phyloP scores from a whole-genome alignment of 2,113 vertebrate genomes.

The Muntiacus muntjak region DNA sequence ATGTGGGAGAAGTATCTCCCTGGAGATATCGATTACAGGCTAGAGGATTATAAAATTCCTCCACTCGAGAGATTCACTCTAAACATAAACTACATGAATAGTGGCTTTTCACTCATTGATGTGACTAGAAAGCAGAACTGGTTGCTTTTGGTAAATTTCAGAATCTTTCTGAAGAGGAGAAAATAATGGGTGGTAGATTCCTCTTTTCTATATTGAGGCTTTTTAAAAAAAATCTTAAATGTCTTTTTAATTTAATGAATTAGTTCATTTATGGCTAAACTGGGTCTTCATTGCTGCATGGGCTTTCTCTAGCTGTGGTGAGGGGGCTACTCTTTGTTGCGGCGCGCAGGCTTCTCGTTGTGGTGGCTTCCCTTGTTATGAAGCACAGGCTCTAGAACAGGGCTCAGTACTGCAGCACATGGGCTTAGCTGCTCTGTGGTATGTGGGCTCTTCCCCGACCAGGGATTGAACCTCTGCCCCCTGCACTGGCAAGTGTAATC shows the following conservation, averaged over 20 bases:
- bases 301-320: background rate
- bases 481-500: background rate
- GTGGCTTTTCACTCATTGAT: background rate
- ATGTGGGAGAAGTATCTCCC: background rate
- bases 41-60: background rate
- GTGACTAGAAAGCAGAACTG: background rate
- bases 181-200: background rate
- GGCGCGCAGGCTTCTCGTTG: rapidly evolving
- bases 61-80: background rate
- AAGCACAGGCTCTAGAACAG: background rate
- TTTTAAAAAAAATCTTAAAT: background rate
- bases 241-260: background rate
- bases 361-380: background rate
- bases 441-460: background rate
- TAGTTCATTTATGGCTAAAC: background rate
- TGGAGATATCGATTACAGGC: background rate
- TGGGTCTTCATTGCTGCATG: background rate
- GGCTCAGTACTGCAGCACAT: background rate
- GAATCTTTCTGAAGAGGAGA: background rate
- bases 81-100: background rate
- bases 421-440: background rate
- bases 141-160: background rate
- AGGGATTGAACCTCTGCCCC: background rate
- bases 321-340: background rate
- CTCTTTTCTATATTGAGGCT: slow-evolving; percentile 15